Evolutionary conservation across 2,888 invertebrate genomes (phyloP).

Genomic region (Pilophorus perplexus): DNA sequence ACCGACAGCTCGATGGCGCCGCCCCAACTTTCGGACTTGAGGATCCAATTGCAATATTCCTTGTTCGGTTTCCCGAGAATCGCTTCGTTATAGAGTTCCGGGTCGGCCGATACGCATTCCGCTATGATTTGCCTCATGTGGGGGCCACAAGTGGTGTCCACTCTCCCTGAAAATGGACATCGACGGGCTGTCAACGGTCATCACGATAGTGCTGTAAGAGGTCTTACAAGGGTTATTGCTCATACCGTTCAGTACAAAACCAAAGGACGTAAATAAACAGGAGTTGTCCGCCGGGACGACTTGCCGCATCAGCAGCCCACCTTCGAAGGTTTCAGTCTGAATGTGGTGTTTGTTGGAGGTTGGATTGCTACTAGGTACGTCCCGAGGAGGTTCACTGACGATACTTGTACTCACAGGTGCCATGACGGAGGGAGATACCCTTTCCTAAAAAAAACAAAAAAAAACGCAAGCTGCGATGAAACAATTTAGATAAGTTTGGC

Average conservation of each 20-base stretch:
- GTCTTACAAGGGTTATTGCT: background rate
- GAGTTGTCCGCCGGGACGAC: conserved; percentile 95
- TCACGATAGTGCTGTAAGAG: background rate
- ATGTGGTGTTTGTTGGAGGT: conserved; percentile 45
- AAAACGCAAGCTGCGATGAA: background rate
- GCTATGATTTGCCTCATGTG: conserved; percentile 86
- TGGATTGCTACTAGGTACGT: background rate
- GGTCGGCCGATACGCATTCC: conserved; percentile 72
- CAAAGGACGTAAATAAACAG: conserved; percentile 90
- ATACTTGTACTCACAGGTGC: background rate
- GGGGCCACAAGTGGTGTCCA: conserved; percentile 69
- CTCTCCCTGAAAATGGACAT: conserved; percentile 57
- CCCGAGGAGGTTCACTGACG: background rate
- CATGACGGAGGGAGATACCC: background rate
- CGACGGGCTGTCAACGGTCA: background rate
- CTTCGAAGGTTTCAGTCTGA: conserved; percentile 49
- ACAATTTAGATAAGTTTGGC: too few relatives aligned
- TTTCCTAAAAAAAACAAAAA: conserved; percentile 19
- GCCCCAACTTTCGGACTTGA: conserved; percentile 86
- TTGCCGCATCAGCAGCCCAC: conserved; percentile 80
- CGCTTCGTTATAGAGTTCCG: conserved; percentile 77
- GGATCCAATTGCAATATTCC: conserved; percentile 89
- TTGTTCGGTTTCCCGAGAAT: conserved; percentile 78
- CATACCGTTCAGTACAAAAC: conserved; percentile 58
- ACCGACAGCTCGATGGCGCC: conserved; percentile 92